Evolutionary conservation across 2,797 vertebrate species (phyloP).

Genomic region (Erethizon dorsatum): DNA sequence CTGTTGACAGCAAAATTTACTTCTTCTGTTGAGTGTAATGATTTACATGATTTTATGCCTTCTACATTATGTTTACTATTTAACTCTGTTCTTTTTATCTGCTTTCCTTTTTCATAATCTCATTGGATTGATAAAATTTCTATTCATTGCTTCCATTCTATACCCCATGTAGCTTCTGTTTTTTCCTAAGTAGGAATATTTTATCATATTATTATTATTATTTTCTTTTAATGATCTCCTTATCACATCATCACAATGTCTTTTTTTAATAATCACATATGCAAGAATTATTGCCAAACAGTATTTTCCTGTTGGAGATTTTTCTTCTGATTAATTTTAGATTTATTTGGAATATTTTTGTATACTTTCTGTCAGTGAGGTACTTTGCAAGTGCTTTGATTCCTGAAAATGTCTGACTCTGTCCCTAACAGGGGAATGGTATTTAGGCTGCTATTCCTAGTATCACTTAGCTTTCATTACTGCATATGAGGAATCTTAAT

Average conservation of each 20-base stretch:
- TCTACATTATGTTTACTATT: constrained; percentile 9
- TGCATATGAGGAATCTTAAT: not conserved
- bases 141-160: not conserved
- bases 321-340: constrained; percentile 17
- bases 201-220: not conserved
- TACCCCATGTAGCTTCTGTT: not conserved
- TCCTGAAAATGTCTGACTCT: not conserved
- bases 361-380: not conserved
- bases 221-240: not conserved
- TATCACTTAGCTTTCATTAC: not conserved
- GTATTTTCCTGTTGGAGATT: constrained; percentile 17
- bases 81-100: not conserved
- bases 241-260: not conserved
- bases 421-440: not conserved
- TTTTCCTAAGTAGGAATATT: not conserved
- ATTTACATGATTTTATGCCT: not conserved
- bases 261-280: constrained; percentile 39
- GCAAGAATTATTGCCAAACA: not conserved
- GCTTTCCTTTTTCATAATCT: not conserved
- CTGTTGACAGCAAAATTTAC: not conserved
- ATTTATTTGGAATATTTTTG: not conserved
- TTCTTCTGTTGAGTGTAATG: not conserved
- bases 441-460: not conserved
- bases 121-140: not conserved
- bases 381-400: not conserved